These are phyloP conservation scores for Phengaris alcon DNA, from an alignment of 2,888 invertebrate genomes.

Conservation along the genomic window DNA sequence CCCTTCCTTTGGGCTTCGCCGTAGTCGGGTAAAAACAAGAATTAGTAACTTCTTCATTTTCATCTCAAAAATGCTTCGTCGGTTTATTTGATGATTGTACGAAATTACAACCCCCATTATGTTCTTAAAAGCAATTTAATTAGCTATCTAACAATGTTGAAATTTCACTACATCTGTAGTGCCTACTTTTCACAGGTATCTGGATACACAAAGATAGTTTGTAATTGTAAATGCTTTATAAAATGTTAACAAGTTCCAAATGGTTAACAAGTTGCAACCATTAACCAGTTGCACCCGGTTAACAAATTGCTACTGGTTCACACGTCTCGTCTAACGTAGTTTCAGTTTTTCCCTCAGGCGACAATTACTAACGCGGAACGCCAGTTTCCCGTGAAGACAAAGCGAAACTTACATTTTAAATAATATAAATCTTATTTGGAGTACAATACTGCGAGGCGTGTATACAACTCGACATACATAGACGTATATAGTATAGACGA, in stretches of 20 bases:
- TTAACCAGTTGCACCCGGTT: not conserved
- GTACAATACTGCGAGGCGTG: no score
- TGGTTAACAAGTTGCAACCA: not conserved
- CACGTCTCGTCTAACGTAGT: not conserved
- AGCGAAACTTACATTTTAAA: no score
- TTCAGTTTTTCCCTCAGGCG: not conserved
- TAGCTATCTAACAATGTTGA: not conserved
- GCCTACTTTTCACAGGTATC: not conserved
- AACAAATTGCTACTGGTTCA: not conserved
- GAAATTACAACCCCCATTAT: not conserved
- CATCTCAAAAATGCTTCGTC: no score
- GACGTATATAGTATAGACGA: no score
- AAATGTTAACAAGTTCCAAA: not conserved
- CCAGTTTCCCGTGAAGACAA: not conserved
- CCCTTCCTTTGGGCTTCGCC: no score
- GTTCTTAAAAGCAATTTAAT: not conserved
- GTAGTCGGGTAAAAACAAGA: no score
- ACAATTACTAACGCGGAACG: not conserved
- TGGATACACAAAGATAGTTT: not conserved
- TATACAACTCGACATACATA: no score
- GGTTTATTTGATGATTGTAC: not conserved
- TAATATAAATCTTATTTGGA: no score
- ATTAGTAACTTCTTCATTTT: no score
- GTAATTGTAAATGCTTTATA: not conserved
- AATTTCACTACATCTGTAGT: not conserved